phyloP scores from a whole-genome alignment of 2,888 invertebrate genomes.

The Osmoderma eremita region DNA sequence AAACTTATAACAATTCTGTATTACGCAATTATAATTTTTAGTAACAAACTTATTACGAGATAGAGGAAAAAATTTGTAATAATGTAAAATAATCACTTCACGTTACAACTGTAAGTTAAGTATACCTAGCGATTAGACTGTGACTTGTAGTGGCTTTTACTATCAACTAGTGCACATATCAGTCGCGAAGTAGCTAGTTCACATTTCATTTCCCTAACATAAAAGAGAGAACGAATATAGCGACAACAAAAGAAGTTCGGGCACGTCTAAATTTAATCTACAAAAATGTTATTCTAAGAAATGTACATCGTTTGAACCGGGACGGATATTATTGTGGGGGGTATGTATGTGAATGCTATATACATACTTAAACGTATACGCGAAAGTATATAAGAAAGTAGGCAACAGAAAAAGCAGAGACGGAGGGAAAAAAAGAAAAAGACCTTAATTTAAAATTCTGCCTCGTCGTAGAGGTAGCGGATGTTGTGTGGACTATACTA shows the following conservation, averaged over 20 bases:
- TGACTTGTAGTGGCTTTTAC: too few species aligned
- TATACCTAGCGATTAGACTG: too few species aligned
- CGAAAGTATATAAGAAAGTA: slow-evolving; percentile 34
- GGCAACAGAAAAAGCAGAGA: slow-evolving; percentile 24
- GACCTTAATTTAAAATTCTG: slow-evolving; percentile 39
- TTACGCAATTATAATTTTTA: too few species aligned
- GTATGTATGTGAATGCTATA: slow-evolving; percentile 10
- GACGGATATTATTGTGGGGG: slow-evolving; percentile 24
- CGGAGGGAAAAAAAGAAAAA: slow-evolving; percentile 21
- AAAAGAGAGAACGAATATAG: slow-evolving; percentile 17
- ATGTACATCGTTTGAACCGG: slow-evolving; percentile 32
- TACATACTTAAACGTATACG: slow-evolving; percentile 20
- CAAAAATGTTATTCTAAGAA: slow-evolving; percentile 37
- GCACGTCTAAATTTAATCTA: slow-evolving; percentile 34
- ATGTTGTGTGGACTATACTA: slow-evolving; percentile 57
- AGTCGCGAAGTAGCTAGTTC: too few species aligned
- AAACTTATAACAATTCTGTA: too few species aligned
- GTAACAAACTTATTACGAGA: too few species aligned
- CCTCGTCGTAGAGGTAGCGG: slow-evolving; percentile 41
- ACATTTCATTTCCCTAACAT: slow-evolving; percentile 6
- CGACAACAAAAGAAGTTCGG: slow-evolving; percentile 20
- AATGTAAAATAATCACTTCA: too few species aligned
- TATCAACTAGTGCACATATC: too few species aligned
- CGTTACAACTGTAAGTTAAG: too few species aligned
- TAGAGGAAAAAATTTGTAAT: too few species aligned